Conservation (phyloP, 2,113 vertebrate species). For the Pachyramphus minor region DNA sequence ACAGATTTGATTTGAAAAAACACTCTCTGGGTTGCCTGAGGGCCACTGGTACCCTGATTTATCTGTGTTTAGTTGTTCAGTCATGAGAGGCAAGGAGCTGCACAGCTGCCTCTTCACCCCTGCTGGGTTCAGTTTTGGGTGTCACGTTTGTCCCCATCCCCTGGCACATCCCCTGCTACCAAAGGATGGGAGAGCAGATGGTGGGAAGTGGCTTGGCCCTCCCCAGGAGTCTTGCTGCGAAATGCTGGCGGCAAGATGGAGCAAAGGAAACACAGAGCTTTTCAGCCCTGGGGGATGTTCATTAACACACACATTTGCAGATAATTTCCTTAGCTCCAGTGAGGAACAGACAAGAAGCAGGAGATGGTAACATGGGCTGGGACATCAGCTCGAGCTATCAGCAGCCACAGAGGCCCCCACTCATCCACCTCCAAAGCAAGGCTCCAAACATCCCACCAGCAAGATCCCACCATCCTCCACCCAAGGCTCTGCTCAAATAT, state of each 20-base stretch:
- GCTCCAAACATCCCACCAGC: neutral
- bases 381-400: neutral
- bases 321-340: neutral
- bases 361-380: neutral
- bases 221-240: neutral
- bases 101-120: neutral
- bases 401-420: rapidly evolving
- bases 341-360: neutral
- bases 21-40: too few relatives aligned
- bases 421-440: neutral
- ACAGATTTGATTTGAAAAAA: neutral
- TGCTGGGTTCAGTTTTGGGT: neutral
- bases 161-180: neutral
- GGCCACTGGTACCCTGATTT: rapidly evolving
- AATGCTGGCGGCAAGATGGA: conserved; percentile 17
- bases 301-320: neutral
- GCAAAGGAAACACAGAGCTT: neutral
- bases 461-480: neutral
- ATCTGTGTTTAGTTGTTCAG: neutral
- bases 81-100: neutral
- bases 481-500: neutral
- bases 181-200: neutral
- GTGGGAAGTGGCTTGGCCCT: conserved; percentile 37
- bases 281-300: neutral
- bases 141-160: neutral